Conservation (phyloP, 2,797 vertebrate genomes). For the Danio tinwini region DNA sequence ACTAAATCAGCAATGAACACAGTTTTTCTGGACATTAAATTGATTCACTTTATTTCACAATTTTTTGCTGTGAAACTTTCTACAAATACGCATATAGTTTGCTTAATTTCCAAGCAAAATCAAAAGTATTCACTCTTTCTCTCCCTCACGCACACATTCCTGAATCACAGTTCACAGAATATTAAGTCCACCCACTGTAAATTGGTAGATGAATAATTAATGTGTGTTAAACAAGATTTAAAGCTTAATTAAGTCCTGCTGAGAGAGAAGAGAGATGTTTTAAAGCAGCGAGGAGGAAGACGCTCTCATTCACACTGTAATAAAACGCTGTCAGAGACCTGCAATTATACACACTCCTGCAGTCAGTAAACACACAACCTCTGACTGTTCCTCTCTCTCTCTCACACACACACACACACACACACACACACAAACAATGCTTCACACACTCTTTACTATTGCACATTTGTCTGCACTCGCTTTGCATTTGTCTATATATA, state of each 20-base stretch:
- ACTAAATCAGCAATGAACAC: no score
- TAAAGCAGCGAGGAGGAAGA: conserved; percentile 12
- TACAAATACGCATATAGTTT: no score
- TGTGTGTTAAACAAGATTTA: conserved; percentile 64
- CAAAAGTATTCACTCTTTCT: neutral
- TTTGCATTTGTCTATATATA: no score
- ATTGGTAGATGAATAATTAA: conserved; percentile 68
- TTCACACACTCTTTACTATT: no score
- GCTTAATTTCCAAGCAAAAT: neutral
- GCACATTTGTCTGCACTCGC: no score
- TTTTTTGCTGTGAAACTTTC: no score
- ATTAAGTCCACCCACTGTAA: conserved; percentile 21
- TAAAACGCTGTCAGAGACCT: neutral
- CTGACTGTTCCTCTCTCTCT: neutral
- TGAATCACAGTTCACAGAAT: conserved; percentile 2
- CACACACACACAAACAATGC: no score
- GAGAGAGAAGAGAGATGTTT: conserved; percentile 56
- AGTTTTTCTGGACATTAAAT: no score
- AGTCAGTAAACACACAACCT: neutral
- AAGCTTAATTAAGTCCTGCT: conserved; percentile 71
- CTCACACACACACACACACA: no score
- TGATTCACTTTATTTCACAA: no score
- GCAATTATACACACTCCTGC: conserved; percentile 6
- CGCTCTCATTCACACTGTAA: conserved; percentile 1
- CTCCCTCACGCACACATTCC: neutral